Evolutionary conservation across 2,888 invertebrate species (phyloP).

Genomic region (Nasonia oneida): DNA sequence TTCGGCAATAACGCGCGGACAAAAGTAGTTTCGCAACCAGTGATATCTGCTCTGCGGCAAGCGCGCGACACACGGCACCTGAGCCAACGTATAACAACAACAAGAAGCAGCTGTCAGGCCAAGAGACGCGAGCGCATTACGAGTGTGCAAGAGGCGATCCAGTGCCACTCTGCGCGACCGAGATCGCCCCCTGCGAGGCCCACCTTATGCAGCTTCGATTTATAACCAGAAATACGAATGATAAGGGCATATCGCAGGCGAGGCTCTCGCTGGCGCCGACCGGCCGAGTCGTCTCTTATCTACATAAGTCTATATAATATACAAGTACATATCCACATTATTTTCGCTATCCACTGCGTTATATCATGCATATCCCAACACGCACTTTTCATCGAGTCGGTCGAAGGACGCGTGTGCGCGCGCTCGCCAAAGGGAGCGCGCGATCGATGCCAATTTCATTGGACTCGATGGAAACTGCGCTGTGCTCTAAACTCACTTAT

Average conservation of each 20-base stretch:
- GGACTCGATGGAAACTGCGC: slow-evolving; percentile 78
- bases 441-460: slow-evolving; percentile 65
- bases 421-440: slow-evolving; percentile 28
- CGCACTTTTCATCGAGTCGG: slow-evolving; percentile 78
- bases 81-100: neutral
- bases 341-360: neutral
- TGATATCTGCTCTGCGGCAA: neutral
- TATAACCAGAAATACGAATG: neutral
- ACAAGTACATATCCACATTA: slow-evolving; percentile 14
- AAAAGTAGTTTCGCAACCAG: slow-evolving; percentile 65
- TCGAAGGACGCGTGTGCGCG: slow-evolving; percentile 68
- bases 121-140: neutral
- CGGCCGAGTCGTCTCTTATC: neutral
- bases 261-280: slow-evolving; percentile 35
- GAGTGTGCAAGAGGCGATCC: neutral
- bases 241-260: neutral
- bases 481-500: neutral
- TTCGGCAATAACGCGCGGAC: slow-evolving; percentile 71
- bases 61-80: neutral
- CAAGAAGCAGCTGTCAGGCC: neutral
- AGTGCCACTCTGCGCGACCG: neutral
- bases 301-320: neutral
- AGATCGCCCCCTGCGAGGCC: neutral
- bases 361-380: slow-evolving; percentile 53
- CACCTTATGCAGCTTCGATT: neutral